Evolutionary conservation across 2,113 vertebrate species (phyloP), one percentile per base, ranked within the genome.

Genomic region (Perca fluviatilis): DNA sequence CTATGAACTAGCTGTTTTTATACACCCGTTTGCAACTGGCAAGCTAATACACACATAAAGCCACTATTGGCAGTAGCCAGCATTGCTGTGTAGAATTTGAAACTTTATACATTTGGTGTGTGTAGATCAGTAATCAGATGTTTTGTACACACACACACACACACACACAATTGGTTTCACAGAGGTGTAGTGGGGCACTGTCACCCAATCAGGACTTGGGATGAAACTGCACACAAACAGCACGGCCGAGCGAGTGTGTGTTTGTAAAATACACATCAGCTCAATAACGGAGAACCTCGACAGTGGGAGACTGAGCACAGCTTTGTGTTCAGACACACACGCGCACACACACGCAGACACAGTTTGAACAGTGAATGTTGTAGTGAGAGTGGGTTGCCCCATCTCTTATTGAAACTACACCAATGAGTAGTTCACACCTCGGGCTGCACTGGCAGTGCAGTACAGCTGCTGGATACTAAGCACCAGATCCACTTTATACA

Each of bases 11-110:
- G 75, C 36, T 68, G 61, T 76, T 79, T 61, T 18, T 79, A 21
- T 23, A 58, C 63, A 70, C 40, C 8, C 53, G 74, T 49, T 86
- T 25, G 3, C 86, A 70, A 77, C 40, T n/a, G 33, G 75, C 75
- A 19, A 88, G 79, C 89, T 86, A 82, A 89, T 87, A 86, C 85
- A 91, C 87, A 91, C 80, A 91, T 78, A 58, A 85, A 89, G 89
- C 90, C 84, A 86, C 85, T 84, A 53, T 66, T 33, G 81, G 83
- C 84, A 85, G 85, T 27, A 82, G 84, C 82, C 61, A 79, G 84
- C 82, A 65, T 71, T 47, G 63, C 77, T 79, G 81, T 74, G 66
- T 56, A 76, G 74, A 72, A 51, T 51, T 51, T 77, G 77, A 80
- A 40, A 77, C 60, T 90, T 83, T 91, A 73, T 86, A 92, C 87